Percentiles rank a stretch among this genome's conserved stretches.
Evolutionary conservation across 2,797 vertebrate genomes (phyloP).

Genomic region (Falco cherrug): DNA sequence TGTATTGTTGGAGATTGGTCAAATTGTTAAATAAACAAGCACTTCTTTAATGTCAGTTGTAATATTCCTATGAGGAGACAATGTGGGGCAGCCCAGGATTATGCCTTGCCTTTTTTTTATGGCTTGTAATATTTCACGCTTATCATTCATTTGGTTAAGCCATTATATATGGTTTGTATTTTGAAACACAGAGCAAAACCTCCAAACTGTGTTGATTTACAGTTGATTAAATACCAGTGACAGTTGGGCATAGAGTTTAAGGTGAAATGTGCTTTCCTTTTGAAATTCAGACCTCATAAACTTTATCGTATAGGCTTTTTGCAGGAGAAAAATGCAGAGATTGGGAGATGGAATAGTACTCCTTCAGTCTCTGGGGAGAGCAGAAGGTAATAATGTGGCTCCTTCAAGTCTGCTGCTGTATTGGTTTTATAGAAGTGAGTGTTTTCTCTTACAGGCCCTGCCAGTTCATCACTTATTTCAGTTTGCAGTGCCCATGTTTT

Average conservation of each 20-base stretch:
- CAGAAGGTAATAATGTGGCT: background rate
- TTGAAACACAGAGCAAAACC: background rate
- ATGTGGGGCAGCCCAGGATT: constrained; percentile 3
- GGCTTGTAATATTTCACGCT: constrained; percentile 19
- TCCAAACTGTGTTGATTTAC: background rate
- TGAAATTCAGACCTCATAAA: constrained; percentile 40
- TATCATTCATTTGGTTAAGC: background rate
- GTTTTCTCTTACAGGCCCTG: rapidly evolving
- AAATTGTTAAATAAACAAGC: background rate
- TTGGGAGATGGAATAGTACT: background rate
- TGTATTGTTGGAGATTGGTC: background rate
- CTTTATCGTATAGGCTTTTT: background rate
- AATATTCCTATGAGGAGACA: background rate
- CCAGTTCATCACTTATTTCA: background rate
- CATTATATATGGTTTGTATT: background rate
- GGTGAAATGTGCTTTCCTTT: background rate
- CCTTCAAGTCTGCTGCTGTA: constrained; percentile 21
- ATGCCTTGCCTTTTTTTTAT: background rate
- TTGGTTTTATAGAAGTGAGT: background rate
- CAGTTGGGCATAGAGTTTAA: background rate
- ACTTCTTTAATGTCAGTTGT: background rate
- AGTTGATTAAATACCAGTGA: background rate
- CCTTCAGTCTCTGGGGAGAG: background rate
- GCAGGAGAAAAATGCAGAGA: background rate
- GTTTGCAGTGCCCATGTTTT: background rate